Evolutionary conservation across 2,888 invertebrate species (phyloP), one percentile per base, ranked within the genome.

Genomic region (Troilus luridus): DNA sequence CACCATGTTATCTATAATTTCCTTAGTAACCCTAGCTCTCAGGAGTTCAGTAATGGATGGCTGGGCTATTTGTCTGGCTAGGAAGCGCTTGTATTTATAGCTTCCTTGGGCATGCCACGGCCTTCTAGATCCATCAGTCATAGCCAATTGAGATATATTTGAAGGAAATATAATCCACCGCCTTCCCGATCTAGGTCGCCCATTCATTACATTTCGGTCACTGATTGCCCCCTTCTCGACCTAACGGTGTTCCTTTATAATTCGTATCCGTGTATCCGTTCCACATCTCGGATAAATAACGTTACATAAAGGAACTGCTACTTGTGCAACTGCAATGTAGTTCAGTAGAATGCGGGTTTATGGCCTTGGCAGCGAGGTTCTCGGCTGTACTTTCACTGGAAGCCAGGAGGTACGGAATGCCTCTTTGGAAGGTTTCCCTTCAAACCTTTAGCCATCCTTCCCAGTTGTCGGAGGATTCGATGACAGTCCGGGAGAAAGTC

Each of bases 341-440:
- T 77, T 77, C 72, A 77, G 72, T 77, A 77, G 72, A 77, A 77
- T 77, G 72, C 19, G 72, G 72, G 72, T 27, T 77, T 41, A 17
- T 27, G 72, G 9, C 72, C 72, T 77, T 77, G 5, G 10, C 17
- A 24, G 27, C 24, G 6, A 67, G 14, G 14, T 27, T 0, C 1
- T 41, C 41, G 41, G 2, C 41, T 7, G 17, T 8, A 41, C 72
- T 77, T 77, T 77, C 72, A 77, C 72, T 77, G 72, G 10, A 11
- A 24, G 64, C 6, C 19, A 9, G 72, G 17, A 17, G 6, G 72
- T 1, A 24, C 17, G 72, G 72, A 77, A 77, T 41, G 72, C 72
- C 10, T 8, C 41, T 77, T 41, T 1, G 72, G 41, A 41, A 41
- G 41, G 72, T 77, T 77, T 77, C 72, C 9, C 17, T 10, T 5